Conservation (phyloP, 2,888 invertebrate species). For the Corythucha ciliata region DNA sequence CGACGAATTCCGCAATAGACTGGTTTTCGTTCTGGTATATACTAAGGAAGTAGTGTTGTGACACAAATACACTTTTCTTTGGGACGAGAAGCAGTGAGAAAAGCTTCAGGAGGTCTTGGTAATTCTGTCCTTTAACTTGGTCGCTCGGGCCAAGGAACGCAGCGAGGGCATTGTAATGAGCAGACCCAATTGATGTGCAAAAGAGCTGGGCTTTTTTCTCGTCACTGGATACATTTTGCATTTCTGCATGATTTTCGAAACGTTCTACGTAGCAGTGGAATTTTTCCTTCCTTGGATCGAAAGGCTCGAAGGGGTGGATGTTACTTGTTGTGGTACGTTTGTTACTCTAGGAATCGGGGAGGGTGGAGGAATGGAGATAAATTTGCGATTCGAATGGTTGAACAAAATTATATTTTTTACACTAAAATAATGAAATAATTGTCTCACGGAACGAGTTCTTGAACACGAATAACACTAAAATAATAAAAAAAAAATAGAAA, state of each 20-base stretch:
- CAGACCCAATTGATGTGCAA: not conserved
- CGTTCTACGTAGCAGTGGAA: not conserved
- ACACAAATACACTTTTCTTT: conserved; percentile 1
- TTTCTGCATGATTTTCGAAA: not conserved
- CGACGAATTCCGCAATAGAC: conserved; percentile 15
- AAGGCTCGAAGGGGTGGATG: conserved; percentile 1
- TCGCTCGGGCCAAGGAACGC: conserved; percentile 1
- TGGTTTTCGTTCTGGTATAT: not conserved
- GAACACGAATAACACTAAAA: too few species aligned
- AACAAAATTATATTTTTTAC: too few species aligned
- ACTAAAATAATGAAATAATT: too few species aligned
- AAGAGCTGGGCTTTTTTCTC: not conserved
- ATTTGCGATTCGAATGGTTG: too few species aligned
- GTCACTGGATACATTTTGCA: not conserved
- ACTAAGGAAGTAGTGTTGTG: conserved; percentile 13
- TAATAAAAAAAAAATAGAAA: too few species aligned
- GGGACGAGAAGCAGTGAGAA: not conserved
- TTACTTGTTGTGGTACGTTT: too few species aligned
- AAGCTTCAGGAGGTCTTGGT: not conserved
- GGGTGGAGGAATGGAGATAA: too few species aligned
- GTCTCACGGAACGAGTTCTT: too few species aligned
- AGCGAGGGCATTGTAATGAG: not conserved
- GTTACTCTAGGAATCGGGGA: too few species aligned
- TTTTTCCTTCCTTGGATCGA: conserved; percentile 3
- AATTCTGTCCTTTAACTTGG: not conserved